Evolutionary conservation across 2,797 vertebrate species (phyloP), one percentile per base, ranked within the genome.

Genomic region (Hephaestus fuliginosus): DNA sequence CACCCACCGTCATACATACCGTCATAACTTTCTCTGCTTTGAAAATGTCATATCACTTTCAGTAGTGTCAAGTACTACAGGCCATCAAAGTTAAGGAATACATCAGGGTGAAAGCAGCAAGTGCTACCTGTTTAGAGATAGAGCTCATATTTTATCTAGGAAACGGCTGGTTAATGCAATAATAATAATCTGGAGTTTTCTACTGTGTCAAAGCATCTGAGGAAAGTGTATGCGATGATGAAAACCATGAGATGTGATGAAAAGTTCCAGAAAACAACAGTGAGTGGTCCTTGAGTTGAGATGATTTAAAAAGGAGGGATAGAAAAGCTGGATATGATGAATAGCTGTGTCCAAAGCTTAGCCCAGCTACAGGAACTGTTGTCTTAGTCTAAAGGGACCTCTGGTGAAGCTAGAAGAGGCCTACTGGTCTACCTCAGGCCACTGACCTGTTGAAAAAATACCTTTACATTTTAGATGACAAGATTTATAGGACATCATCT

Each of bases 401-500:
- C 7, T 44, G 25, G 6, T 28, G 22, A 48, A 15, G 44, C 15
- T 68, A 43, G 14, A 52, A 12, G 33, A 77, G 25, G 44, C 20
- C n/a, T 15, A 39, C 14, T 20, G 13, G 33, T 70, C 12, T 7
- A 52, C 53, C 46, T 17, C 22, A 41, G 53, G 30, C 14, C 18
- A 74, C 3, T 52, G 14, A 70, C 51, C 72, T 49, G 61, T 43
- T 57, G 25, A 46, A 67, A 30, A 8, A 57, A 69, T 33, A 18
- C 13, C 28, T 73, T 0, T 3, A 74, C 48, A 52, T 57, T 15
- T 28, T 48, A 17, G 39, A 66, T 12, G 46, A 66, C 13, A 73
- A 28, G 58, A 64, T 43, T 43, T 33, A 53, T 43, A 51, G 11
- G 30, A 49, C 44, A 56, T 74, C 22, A 48, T 65, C 43, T 82